phyloP scores from a whole-genome alignment of 2,888 invertebrate species.

The Lithosia quadra region DNA sequence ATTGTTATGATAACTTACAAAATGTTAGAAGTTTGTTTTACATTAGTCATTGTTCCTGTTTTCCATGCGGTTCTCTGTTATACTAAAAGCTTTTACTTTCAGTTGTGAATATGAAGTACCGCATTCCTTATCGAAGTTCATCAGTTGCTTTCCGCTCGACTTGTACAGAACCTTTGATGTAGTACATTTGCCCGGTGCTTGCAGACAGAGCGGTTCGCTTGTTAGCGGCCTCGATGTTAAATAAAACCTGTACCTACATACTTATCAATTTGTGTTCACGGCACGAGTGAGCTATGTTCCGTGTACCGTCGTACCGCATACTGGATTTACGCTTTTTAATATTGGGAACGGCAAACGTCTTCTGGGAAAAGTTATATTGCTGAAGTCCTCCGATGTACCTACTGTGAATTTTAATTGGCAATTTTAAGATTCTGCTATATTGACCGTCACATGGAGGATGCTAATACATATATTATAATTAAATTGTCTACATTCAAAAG shows the following conservation, averaged over 20 bases:
- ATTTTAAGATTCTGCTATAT: conserved; percentile 41
- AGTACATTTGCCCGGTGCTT: conserved; percentile 49
- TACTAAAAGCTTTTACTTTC: conserved; percentile 30
- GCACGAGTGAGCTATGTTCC: conserved; percentile 68
- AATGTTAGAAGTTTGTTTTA: conserved; percentile 24
- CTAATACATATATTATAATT: not conserved
- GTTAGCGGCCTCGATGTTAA: conserved; percentile 63
- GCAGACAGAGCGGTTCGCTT: conserved; percentile 72
- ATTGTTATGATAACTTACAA: conserved; percentile 27
- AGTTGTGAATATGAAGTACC: conserved; percentile 30
- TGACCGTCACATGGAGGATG: conserved; percentile 32
- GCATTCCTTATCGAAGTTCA: conserved; percentile 45
- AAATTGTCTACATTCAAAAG: not conserved
- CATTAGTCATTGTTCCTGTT: conserved; percentile 31
- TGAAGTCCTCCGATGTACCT: conserved; percentile 56
- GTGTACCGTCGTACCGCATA: conserved; percentile 65
- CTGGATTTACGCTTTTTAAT: conserved; percentile 63
- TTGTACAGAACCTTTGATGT: conserved; percentile 65
- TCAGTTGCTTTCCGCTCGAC: conserved; percentile 57
- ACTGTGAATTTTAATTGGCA: conserved; percentile 56
- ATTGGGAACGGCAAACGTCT: conserved; percentile 68
- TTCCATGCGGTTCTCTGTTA: conserved; percentile 19
- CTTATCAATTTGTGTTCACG: conserved; percentile 71
- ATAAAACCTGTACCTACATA: conserved; percentile 64
- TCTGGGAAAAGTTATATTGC: conserved; percentile 69